Evolutionary conservation across 37 sponge, comb jelly and placozoan species (phyloP), one percentile per base, ranked within the genome.

Genomic region (Cliona cf. orientalis): DNA sequence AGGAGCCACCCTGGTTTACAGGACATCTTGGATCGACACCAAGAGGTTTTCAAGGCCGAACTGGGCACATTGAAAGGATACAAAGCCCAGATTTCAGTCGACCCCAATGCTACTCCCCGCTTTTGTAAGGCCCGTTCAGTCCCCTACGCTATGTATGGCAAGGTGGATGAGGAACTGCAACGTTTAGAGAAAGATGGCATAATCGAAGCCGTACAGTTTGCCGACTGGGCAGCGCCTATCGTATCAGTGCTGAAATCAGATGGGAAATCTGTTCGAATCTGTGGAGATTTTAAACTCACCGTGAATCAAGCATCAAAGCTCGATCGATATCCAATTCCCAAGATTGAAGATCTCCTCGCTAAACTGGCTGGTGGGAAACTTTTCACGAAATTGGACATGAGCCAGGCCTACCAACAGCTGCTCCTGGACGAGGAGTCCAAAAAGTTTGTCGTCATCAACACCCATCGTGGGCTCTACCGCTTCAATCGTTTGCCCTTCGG

Each of bases 201-300:
- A 17, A 28, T 86, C 4, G 64, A 58, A 32, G 66, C 80, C 17
- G 68, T 86, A 32, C 67, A 78, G 80, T 58, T 63, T 12, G 49
- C 80, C 28, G 74, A 74, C 36, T 86, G 87, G 80, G 78, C 80
- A 29, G 63, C 87, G 3, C 87, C 80, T n/a, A 63, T 86, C 28
- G 80, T 86, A 28, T 37, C 80, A 33, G 69, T 86, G 0, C 22
- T 69, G 67, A 86, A 86, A 55, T 6, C 38, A 21, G 80, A 86
- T 37, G 21, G 66, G 23, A 29, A 46, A 31, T 59, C 72, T 32
- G 60, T 79, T 46, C 49, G 80, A 7, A 71, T 86, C 34, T 86
- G 87, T 79, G 87, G 80, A 38, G 80, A 79, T 42, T 86, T 71
- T 42, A 79, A 86, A 74, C 63, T 35, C 62, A 86, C 80, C 36